A percentile compares a stretch with the other conserved stretches of the same genome.
phyloP scores from a whole-genome alignment of 2,888 invertebrate genomes.

The Catocala sponsa region DNA sequence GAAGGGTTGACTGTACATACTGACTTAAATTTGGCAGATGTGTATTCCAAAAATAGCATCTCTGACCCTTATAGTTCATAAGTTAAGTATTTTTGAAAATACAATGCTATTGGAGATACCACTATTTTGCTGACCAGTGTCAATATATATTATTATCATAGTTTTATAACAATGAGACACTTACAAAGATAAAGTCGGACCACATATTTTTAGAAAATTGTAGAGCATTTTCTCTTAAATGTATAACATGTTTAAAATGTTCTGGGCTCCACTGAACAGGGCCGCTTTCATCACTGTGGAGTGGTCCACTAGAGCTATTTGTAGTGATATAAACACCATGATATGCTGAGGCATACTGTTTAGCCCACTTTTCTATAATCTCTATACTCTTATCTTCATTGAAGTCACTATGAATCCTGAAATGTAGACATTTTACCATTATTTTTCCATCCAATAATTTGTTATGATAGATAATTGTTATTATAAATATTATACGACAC shows the following conservation, averaged over 20 bases:
- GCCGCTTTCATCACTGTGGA: conserved; percentile 88
- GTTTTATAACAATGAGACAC: conserved; percentile 45
- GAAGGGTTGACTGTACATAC: too few relatives aligned
- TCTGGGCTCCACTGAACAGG: conserved; percentile 92
- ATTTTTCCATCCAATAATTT: too few relatives aligned
- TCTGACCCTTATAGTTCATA: too few relatives aligned
- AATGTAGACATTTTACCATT: conserved; percentile 18
- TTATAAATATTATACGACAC: too few relatives aligned
- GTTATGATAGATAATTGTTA: too few relatives aligned
- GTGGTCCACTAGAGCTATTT: conserved; percentile 72
- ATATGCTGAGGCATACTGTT: conserved; percentile 89
- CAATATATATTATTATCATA: too few relatives aligned
- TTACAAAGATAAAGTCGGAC: conserved; percentile 97
- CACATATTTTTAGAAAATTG: conserved; percentile 91
- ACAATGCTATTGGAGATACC: too few relatives aligned
- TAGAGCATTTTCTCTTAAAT: conserved; percentile 92
- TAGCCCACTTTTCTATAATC: conserved; percentile 92
- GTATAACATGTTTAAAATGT: conserved; percentile 93
- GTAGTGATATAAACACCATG: conserved; percentile 90
- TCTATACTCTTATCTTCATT: conserved; percentile 93
- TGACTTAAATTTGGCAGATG: too few relatives aligned
- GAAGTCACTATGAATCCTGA: conserved; percentile 95
- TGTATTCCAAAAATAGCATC: too few relatives aligned
- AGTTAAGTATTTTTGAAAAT: too few relatives aligned
- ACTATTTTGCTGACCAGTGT: too few relatives aligned